Evolutionary conservation across 2,888 invertebrate genomes (phyloP).

Genomic region (Phorcus lineatus): DNA sequence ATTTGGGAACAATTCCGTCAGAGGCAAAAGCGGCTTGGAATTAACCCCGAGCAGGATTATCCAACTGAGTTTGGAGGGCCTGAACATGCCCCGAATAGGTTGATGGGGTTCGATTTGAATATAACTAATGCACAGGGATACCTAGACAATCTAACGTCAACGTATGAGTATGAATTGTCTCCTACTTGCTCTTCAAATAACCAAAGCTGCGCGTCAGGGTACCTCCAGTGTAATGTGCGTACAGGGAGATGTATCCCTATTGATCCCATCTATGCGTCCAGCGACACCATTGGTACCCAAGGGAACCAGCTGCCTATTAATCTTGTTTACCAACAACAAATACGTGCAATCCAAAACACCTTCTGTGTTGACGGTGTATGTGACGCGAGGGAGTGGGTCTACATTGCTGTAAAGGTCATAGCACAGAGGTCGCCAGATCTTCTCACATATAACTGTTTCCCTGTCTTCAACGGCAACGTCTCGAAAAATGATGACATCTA

Average conservation of each 20-base stretch:
- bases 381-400: constrained; percentile 63
- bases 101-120: constrained; percentile 55
- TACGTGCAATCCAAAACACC: constrained; percentile 53
- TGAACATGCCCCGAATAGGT: constrained; percentile 48
- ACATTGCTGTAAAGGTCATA: constrained; percentile 63
- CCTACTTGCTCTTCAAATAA: constrained; percentile 46
- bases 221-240: background rate
- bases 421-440: constrained; percentile 60
- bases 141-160: constrained; percentile 47
- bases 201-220: constrained; percentile 53
- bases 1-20: constrained; percentile 60
- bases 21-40: constrained; percentile 39
- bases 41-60: background rate
- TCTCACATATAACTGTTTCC: constrained; percentile 51
- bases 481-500: constrained; percentile 56
- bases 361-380: constrained; percentile 62
- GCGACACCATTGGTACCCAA: no score
- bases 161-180: constrained; percentile 46
- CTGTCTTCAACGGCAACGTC: constrained; percentile 54
- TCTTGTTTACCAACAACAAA: constrained; percentile 28
- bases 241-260: background rate
- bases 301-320: no score
- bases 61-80: background rate
- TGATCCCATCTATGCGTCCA: background rate
- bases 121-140: constrained; percentile 56